phyloP scores from a whole-genome alignment of 2,797 vertebrate species.

The Galagoides demidoff region DNA sequence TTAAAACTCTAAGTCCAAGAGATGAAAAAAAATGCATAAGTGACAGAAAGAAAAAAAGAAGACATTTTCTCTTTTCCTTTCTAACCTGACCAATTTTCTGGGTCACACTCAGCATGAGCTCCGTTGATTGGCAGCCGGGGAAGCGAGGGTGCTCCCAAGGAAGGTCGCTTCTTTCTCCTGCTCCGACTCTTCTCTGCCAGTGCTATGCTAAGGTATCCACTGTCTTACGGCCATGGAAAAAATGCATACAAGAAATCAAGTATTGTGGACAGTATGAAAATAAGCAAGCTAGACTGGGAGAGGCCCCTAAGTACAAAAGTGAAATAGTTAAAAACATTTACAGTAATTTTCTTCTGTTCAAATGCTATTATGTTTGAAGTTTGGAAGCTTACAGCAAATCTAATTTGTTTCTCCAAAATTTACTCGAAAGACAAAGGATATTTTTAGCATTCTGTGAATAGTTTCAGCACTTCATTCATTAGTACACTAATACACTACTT shows the following conservation, averaged over 20 bases:
- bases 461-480: not conserved
- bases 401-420: not conserved
- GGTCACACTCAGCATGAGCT: slow-evolving; percentile 34
- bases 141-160: not conserved
- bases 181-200: not conserved
- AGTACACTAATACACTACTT: not conserved
- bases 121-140: not conserved
- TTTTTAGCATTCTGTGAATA: not conserved
- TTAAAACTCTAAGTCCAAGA: slow-evolving; percentile 12
- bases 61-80: slow-evolving; percentile 8
- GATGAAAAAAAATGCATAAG: not conserved
- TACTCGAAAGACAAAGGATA: not conserved
- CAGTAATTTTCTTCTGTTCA: not conserved
- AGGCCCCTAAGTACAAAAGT: not conserved
- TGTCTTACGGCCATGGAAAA: not conserved
- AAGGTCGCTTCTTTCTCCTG: not conserved
- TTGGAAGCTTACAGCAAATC: not conserved
- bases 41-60: not conserved
- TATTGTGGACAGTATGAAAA: not conserved
- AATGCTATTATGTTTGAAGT: not conserved
- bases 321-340: not conserved
- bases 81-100: slow-evolving; percentile 33
- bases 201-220: not conserved
- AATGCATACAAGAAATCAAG: not conserved
- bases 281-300: not conserved